These are phyloP conservation scores for Clivina fossor DNA, from an alignment of 2,888 invertebrate genomes.

Conservation along the genomic window DNA sequence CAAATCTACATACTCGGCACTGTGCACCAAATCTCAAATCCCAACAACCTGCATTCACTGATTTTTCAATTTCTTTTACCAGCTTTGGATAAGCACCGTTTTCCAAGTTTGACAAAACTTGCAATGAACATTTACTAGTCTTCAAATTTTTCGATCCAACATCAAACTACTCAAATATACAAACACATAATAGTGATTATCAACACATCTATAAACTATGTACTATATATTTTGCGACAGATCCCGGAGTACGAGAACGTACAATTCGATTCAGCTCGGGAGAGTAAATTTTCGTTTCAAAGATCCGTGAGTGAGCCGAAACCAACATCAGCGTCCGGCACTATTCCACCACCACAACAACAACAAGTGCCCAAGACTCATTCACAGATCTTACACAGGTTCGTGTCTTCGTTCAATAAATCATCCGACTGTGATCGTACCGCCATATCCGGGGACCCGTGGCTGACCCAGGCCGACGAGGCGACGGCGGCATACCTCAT, in stretches of 20 bases:
- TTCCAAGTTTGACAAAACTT: too few species aligned
- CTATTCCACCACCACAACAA: conserved; percentile 45
- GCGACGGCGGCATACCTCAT: conserved; percentile 44
- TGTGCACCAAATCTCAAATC: too few species aligned
- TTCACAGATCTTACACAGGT: conserved; percentile 54
- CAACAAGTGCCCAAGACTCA: conserved; percentile 38
- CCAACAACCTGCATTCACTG: too few species aligned
- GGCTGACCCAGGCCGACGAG: too few species aligned
- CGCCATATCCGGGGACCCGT: conserved; percentile 40
- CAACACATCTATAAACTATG: neutral
- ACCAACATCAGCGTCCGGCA: conserved; percentile 49
- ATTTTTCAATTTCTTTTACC: too few species aligned
- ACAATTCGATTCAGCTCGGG: conserved; percentile 47
- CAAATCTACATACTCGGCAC: too few species aligned
- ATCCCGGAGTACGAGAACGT: conserved; percentile 52
- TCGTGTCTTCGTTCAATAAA: conserved; percentile 51
- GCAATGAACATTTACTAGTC: too few species aligned
- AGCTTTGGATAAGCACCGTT: too few species aligned
- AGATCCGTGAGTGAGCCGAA: conserved; percentile 54
- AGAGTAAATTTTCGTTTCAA: conserved; percentile 50
- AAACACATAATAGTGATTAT: neutral
- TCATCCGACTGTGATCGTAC: conserved; percentile 51
- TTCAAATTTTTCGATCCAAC: too few species aligned
- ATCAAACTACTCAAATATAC: too few species aligned
- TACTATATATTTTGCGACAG: conserved; percentile 41